Evolutionary conservation across 2,888 invertebrate species (phyloP).

Genomic region (Nymphalis polychloros): DNA sequence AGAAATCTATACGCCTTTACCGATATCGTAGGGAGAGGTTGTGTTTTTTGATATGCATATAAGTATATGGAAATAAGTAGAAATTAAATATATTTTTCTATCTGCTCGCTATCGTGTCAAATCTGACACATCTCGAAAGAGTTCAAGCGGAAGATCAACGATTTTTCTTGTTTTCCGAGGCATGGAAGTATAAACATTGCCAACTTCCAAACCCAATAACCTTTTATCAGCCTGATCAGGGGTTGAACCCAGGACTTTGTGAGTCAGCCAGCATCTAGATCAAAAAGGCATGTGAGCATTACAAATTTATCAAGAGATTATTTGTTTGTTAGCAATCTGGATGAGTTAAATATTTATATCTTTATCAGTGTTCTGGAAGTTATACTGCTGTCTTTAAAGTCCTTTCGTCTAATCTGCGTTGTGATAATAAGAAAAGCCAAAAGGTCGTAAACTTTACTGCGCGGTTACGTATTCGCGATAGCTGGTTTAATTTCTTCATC

Average conservation of each 20-base stretch:
- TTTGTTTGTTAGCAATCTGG: constrained; percentile 53
- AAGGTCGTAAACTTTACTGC: constrained; percentile 20
- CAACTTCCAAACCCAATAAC: no score
- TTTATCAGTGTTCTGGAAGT: constrained; percentile 50
- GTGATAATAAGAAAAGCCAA: constrained; percentile 19
- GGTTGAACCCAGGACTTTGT: neutral
- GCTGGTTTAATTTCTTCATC: constrained; percentile 5
- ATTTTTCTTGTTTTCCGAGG: neutral
- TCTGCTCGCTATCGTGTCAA: no score
- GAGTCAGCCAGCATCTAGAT: neutral
- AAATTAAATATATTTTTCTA: no score
- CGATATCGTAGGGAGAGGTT: neutral
- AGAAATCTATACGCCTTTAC: constrained; percentile 10
- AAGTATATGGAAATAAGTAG: no score
- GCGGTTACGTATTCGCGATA: neutral
- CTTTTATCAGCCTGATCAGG: no score
- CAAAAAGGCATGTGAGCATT: neutral
- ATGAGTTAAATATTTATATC: constrained; percentile 51
- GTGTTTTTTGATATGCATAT: neutral
- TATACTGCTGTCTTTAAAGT: constrained; percentile 54
- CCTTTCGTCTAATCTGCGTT: constrained; percentile 51
- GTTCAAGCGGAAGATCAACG: neutral
- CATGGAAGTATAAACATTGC: no score
- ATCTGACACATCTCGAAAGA: no score
- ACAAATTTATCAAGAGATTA: constrained; percentile 38